A percentile compares a stretch with the other conserved stretches of the same genome.
phyloP scores from a whole-genome alignment of 2,113 vertebrate genomes.

The Hypanus sabinus region DNA sequence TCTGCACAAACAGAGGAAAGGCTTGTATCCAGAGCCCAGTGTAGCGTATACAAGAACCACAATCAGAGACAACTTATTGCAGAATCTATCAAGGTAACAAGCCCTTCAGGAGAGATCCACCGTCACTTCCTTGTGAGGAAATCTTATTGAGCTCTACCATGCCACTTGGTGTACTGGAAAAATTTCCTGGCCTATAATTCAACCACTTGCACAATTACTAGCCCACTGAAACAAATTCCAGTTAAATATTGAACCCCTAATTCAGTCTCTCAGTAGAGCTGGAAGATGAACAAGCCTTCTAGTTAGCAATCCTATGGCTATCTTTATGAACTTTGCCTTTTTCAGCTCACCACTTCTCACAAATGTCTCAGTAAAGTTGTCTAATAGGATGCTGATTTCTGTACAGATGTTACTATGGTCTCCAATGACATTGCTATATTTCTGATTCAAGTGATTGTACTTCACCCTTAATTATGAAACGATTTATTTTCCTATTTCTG shows the following conservation, averaged over 20 bases:
- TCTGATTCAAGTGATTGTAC: no score
- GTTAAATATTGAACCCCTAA: background rate
- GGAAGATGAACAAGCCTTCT: background rate
- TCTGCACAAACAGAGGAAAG: background rate
- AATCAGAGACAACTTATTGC: background rate
- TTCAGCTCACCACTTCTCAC: background rate
- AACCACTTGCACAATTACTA: background rate
- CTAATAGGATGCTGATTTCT: background rate
- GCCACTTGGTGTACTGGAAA: background rate
- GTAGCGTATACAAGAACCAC: background rate
- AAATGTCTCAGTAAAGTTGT: background rate
- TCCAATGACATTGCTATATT: no score
- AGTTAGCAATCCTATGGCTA: background rate
- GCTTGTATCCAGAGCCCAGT: background rate
- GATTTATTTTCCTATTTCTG: no score
- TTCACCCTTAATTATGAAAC: no score
- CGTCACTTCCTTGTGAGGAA: background rate
- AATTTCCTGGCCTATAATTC: background rate
- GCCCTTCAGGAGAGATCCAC: background rate
- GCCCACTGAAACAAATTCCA: background rate
- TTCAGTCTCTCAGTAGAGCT: background rate
- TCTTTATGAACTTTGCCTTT: background rate
- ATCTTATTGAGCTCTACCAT: background rate
- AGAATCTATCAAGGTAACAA: background rate
- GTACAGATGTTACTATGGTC: background rate